Conservation (phyloP, 2,113 vertebrate genomes). For the Sakesphorus luctuosus region DNA sequence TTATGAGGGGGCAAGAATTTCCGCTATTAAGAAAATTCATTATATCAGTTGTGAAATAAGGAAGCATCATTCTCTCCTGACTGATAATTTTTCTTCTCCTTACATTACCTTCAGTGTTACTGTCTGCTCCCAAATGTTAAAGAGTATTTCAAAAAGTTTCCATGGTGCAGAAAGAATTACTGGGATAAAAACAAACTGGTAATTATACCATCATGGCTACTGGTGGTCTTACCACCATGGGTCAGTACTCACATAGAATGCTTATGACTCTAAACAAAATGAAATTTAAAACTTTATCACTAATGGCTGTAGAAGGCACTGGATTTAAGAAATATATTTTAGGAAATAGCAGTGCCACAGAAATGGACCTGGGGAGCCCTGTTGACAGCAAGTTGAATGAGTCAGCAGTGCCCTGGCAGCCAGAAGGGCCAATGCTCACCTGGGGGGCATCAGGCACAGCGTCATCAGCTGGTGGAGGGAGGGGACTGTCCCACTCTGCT, state of each 20-base stretch:
- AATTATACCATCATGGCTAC: background rate
- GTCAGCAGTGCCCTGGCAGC: background rate
- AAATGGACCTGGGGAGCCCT: background rate
- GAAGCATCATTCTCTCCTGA: background rate
- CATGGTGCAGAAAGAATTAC: background rate
- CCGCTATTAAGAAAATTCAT: slow-evolving; percentile 57
- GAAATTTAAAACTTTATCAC: background rate
- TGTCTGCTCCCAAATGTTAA: background rate
- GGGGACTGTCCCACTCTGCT: background rate
- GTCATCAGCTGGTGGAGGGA: fast-evolving
- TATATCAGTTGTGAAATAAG: slow-evolving; percentile 44
- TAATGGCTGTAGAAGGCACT: background rate
- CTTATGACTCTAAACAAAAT: background rate
- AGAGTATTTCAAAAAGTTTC: background rate
- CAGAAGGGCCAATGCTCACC: background rate
- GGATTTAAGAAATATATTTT: background rate
- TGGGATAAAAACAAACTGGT: background rate
- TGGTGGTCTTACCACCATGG: background rate
- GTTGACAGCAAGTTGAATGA: too few species aligned
- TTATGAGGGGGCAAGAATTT: slow-evolving; percentile 57
- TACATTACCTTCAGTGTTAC: background rate
- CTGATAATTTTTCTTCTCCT: background rate
- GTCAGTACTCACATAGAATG: background rate
- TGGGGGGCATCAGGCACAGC: background rate
- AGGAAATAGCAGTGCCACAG: background rate